A percentile compares a stretch with the other conserved stretches of the same genome.
phyloP scores from a whole-genome alignment of 2,113 vertebrate species.

The Bolborhynchus lineola region DNA sequence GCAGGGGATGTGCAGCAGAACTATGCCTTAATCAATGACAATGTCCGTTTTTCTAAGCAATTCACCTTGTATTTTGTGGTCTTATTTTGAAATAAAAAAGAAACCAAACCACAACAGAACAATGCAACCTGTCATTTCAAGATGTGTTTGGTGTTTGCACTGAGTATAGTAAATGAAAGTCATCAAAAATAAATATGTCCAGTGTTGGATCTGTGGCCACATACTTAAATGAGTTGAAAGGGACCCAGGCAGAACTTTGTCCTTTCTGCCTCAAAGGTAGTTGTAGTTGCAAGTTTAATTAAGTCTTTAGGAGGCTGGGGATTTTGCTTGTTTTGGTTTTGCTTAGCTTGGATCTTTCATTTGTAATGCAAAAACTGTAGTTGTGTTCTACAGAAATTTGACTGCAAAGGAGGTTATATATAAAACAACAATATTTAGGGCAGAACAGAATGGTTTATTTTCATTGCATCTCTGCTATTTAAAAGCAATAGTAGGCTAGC shows the following conservation, averaged over 20 bases:
- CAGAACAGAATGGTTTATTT: background rate
- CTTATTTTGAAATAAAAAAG: background rate
- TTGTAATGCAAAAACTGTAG: background rate
- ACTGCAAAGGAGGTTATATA: background rate
- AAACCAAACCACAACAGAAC: background rate
- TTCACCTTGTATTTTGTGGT: background rate
- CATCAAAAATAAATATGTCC: background rate
- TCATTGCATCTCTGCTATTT: background rate
- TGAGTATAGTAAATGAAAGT: background rate
- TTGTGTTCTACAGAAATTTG: background rate
- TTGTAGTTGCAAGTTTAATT: background rate
- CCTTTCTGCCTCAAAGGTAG: background rate
- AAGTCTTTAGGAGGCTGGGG: background rate
- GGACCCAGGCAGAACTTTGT: background rate
- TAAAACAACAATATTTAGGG: background rate
- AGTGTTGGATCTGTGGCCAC: background rate
- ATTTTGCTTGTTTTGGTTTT: background rate
- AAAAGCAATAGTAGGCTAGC: constrained; percentile 19
- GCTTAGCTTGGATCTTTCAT: background rate
- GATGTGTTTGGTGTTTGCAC: background rate
- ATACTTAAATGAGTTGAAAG: background rate
- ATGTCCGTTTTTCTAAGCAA: background rate
- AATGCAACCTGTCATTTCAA: background rate
- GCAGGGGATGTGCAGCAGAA: background rate
- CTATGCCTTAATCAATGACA: fast-evolving